phyloP scores from a whole-genome alignment of 1,140 invertebrate genomes.

The Bombus turneri region DNA sequence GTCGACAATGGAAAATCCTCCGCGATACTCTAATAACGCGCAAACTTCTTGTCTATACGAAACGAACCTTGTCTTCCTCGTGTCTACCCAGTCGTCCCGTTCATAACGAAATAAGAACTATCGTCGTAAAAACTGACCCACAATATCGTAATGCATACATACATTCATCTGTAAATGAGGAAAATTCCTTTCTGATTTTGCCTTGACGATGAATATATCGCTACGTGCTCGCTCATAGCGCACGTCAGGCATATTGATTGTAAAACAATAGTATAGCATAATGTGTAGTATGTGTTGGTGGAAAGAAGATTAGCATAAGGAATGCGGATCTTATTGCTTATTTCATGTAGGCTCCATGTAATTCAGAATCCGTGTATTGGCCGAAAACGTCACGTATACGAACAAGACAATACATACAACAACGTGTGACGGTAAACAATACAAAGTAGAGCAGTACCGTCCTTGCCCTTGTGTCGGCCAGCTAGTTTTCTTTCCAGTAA shows the following conservation, averaged over 20 bases:
- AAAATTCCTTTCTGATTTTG: constrained; percentile 20
- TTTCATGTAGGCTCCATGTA: background rate
- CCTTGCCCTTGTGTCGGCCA: too few relatives aligned
- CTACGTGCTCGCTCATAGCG: too few relatives aligned
- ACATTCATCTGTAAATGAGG: background rate
- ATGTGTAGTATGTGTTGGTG: too few relatives aligned
- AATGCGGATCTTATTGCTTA: background rate
- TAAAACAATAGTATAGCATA: background rate
- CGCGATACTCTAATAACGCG: background rate
- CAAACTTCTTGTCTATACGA: background rate
- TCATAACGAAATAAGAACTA: background rate
- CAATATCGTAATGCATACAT: background rate
- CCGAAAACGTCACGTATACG: too few relatives aligned
- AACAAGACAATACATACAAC: too few relatives aligned
- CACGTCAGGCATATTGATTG: background rate
- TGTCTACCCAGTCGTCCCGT: background rate
- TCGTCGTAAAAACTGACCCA: background rate
- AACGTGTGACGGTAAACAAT: too few relatives aligned
- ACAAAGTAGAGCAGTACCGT: too few relatives aligned
- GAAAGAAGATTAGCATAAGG: too few relatives aligned
- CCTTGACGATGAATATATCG: background rate
- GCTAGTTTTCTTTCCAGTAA: too few relatives aligned
- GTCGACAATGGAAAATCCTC: constrained; percentile 8
- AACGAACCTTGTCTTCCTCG: background rate
- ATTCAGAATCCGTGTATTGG: too few relatives aligned